Evolutionary conservation across 2,888 invertebrate genomes (phyloP), one percentile per base, ranked within the genome.

Genomic region (Crocallis elinguaria): DNA sequence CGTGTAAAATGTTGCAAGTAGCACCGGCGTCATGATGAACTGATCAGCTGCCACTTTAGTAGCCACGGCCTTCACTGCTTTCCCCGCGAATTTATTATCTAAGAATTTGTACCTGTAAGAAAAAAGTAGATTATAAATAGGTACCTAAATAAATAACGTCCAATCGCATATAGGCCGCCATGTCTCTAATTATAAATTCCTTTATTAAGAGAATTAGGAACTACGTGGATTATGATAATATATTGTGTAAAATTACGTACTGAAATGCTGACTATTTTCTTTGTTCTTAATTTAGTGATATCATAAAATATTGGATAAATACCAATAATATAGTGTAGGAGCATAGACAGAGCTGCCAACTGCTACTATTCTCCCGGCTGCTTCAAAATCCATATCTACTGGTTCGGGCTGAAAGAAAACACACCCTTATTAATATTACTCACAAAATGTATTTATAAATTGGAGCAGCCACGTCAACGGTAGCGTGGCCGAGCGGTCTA

Each of bases 401-500:
- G 86, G 84, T 59, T 86, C 82, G n/a, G 75, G 72, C 88, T 88
- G 76, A 53, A 82, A 82, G 44, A 25, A 25, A 55, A 60, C 23
- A 12, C 3, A 27, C 11, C 5, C 48, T 8, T 7, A 14, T 7
- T 12, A 36, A 12, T 3, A 29, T 12, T 29, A 29, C 5, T 12
- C 6, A 32, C 11, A 11, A 11, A 21, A 19, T 13, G 2, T 0
- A 19, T 12, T 0, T 11, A 1, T n/a, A 58, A 52, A 52, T 68
- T 61, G 13, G 21, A 6, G 2, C 0, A 0, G 0, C 3, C 0
- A 7, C 9, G 7, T 14, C 41, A 69, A 16, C 32, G 94, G 95
- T 94, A 95, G 95, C 94, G 95, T 95, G 95, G 95, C 95, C 95
- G 95, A 95, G 95, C 94, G 95, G 95, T 95, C 95, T 94, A 95